Conservation (phyloP, 37 sponge, comb jelly and placozoan genomes). For the Oopsacas minuta region DNA sequence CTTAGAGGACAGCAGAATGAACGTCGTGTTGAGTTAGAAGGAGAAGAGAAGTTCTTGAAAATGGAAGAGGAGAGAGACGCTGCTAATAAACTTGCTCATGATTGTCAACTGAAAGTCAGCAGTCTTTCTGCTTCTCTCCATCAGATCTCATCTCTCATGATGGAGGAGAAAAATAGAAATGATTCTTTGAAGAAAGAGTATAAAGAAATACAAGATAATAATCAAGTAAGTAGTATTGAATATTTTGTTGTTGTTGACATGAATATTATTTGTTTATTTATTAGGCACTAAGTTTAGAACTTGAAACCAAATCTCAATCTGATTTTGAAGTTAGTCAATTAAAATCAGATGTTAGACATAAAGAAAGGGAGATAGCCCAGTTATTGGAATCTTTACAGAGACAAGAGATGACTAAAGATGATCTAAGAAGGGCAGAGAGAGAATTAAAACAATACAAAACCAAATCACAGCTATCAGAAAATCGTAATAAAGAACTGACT, state of each 20-base stretch:
- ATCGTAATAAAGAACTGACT: neutral
- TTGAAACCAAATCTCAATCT: neutral
- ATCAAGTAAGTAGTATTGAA: neutral
- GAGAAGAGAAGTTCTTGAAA: neutral
- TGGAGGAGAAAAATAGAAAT: conserved; percentile 11
- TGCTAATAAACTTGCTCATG: neutral
- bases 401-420: conserved; percentile 5
- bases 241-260: neutral
- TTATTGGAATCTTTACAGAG: neutral
- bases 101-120: conserved; percentile 5
- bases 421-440: neutral
- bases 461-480: neutral
- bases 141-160: conserved; percentile 3
- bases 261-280: neutral
- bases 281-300: neutral
- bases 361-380: conserved; percentile 18
- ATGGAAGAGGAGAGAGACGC: conserved; percentile 6
- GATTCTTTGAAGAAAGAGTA: neutral
- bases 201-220: neutral
- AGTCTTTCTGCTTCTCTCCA: conserved; percentile 6
- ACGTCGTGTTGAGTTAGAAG: neutral
- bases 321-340: neutral
- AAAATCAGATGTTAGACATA: neutral
- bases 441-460: neutral
- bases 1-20: neutral